Percentiles rank a stretch among this genome's conserved stretches.
phyloP scores from a whole-genome alignment of 2,113 vertebrate species.

The Mormoops blainvillei region DNA sequence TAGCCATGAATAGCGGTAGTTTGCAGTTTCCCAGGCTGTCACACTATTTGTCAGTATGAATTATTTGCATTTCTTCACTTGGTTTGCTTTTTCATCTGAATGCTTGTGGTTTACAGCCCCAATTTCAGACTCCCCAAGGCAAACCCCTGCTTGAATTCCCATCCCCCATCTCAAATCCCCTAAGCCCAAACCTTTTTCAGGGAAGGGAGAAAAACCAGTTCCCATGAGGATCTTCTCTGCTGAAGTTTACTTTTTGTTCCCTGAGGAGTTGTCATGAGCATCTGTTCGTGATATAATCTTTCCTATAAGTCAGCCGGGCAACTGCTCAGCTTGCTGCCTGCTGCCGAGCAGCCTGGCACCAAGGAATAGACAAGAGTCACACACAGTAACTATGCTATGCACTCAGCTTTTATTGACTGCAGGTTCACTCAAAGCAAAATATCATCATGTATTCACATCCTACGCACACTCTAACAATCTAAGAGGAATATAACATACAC shows the following conservation, averaged over 20 bases:
- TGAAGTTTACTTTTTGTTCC: constrained; percentile 4
- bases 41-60: not conserved
- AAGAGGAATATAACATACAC: too few species aligned
- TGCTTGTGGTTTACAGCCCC: not conserved
- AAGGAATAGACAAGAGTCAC: too few species aligned
- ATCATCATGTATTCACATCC: too few species aligned
- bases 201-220: not conserved
- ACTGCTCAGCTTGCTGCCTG: too few species aligned
- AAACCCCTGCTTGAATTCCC: not conserved
- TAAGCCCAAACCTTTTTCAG: not conserved
- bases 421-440: too few species aligned
- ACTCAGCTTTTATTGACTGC: too few species aligned
- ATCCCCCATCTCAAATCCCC: not conserved
- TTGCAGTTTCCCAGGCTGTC: not conserved
- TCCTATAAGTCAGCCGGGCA: too few species aligned
- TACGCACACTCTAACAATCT: too few species aligned
- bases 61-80: not conserved
- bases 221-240: not conserved
- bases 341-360: too few species aligned
- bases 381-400: too few species aligned
- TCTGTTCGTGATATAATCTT: too few species aligned
- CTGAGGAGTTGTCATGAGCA: too few species aligned
- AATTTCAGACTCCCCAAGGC: not conserved
- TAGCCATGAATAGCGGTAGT: not conserved
- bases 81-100: not conserved